Percentiles rank a stretch among this genome's conserved stretches.
phyloP scores from a whole-genome alignment of 2,888 invertebrate species.

The Stomorhina lunata region DNA sequence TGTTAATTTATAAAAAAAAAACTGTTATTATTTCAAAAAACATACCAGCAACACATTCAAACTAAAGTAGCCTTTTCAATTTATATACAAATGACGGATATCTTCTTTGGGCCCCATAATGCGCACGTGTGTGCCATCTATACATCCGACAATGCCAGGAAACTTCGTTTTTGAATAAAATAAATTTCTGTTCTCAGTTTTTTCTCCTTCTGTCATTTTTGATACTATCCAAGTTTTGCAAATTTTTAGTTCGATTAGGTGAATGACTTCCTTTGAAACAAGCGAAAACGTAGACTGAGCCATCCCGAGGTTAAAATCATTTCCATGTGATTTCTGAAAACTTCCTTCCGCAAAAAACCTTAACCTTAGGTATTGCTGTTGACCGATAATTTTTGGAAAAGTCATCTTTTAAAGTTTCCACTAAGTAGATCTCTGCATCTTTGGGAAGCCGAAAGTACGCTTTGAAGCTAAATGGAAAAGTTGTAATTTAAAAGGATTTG shows the following conservation, averaged over 20 bases:
- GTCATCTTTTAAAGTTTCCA: too few species aligned
- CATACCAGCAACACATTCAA: not conserved
- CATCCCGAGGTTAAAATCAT: too few species aligned
- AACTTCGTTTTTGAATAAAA: too few species aligned
- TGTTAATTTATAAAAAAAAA: too few species aligned
- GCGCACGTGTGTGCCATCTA: too few species aligned
- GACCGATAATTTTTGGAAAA: too few species aligned
- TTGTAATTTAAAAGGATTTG: not conserved
- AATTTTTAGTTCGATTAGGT: not conserved
- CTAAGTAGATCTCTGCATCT: too few species aligned
- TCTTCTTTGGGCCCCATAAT: too few species aligned
- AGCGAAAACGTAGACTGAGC: not conserved
- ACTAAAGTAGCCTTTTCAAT: too few species aligned
- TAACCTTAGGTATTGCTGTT: slow-evolving; percentile 1
- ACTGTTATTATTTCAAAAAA: not conserved
- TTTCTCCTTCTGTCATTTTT: too few species aligned
- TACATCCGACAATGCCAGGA: not conserved
- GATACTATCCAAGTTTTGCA: not conserved
- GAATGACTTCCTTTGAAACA: not conserved
- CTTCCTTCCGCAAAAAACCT: slow-evolving; percentile 10
- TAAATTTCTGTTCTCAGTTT: too few species aligned
- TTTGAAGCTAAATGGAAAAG: not conserved
- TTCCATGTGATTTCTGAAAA: not conserved
- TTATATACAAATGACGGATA: too few species aligned
- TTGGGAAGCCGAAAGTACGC: not conserved